phyloP scores from a whole-genome alignment of 2,113 vertebrate species.

The Lycaon pictus region DNA sequence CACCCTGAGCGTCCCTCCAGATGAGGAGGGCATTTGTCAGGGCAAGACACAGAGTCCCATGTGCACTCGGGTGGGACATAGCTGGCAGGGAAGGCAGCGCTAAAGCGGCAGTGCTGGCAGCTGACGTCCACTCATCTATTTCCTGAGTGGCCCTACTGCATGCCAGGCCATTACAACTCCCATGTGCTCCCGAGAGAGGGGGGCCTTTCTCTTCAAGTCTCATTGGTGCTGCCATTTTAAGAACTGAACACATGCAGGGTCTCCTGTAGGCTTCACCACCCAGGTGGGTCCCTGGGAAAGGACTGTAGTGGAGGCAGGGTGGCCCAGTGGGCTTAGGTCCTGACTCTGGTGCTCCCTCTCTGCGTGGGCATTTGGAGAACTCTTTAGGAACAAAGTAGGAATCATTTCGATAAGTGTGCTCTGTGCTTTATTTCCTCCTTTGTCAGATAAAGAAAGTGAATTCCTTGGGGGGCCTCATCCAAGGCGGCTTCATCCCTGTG shows the following conservation, averaged over 20 bases:
- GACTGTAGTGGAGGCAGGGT: background rate
- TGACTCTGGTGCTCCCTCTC: background rate
- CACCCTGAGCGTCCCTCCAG: background rate
- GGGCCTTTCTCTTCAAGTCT: background rate
- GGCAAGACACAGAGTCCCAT: background rate
- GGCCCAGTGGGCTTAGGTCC: background rate
- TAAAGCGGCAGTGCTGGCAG: background rate
- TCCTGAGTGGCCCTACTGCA: background rate
- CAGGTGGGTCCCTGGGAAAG: background rate
- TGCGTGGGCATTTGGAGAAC: fast-evolving
- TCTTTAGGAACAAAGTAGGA: background rate
- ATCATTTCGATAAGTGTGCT: background rate
- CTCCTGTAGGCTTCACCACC: background rate
- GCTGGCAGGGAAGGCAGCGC: too few relatives aligned
- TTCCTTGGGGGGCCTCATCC: too few relatives aligned
- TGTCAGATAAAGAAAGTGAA: background rate
- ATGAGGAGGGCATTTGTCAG: too few relatives aligned
- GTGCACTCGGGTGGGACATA: background rate
- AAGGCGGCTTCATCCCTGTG: background rate
- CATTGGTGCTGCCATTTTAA: background rate
- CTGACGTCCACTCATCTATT: fast-evolving
- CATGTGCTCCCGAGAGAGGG: fast-evolving
- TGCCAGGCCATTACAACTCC: too few relatives aligned
- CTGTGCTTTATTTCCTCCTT: background rate
- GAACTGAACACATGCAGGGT: too few relatives aligned